Evolutionary conservation across 2,888 invertebrate genomes (phyloP).

Genomic region (Parnassius mnemosyne): DNA sequence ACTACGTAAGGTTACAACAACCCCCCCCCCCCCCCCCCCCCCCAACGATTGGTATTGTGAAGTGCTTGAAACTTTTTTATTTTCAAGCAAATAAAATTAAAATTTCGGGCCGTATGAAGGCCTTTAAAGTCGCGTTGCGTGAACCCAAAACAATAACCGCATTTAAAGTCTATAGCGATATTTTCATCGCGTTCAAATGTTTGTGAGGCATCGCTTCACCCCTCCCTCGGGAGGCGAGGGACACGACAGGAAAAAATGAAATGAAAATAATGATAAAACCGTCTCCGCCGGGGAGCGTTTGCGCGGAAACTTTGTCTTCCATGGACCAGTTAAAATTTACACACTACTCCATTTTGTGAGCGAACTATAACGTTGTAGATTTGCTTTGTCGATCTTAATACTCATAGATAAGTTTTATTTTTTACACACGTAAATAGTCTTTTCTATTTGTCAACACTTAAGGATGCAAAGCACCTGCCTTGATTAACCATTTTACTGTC

Average conservation of each 20-base stretch:
- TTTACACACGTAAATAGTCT: too few species aligned
- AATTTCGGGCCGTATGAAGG: background rate
- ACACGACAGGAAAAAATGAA: constrained; percentile 44
- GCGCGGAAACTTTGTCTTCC: constrained; percentile 26
- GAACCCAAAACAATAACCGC: constrained; percentile 32
- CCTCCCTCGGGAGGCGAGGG: constrained; percentile 34
- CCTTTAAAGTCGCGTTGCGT: background rate
- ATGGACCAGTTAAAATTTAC: background rate
- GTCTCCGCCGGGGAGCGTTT: constrained; percentile 43
- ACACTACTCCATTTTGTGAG: background rate
- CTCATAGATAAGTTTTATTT: too few species aligned
- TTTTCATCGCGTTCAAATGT: constrained; percentile 51
- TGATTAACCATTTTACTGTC: too few species aligned
- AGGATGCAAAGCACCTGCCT: too few species aligned
- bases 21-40: too few species aligned
- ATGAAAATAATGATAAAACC: constrained; percentile 64
- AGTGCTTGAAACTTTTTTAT: too few species aligned
- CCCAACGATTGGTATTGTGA: too few species aligned
- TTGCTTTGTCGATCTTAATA: too few species aligned
- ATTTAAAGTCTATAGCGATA: constrained; percentile 35
- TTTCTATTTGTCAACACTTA: too few species aligned
- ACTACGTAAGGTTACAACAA: too few species aligned
- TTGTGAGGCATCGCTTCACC: constrained; percentile 56
- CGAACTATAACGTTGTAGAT: too few species aligned
- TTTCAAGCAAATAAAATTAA: too few species aligned